Conservation (phyloP, 2,888 invertebrate species). For the Drosophila histrio region DNA sequence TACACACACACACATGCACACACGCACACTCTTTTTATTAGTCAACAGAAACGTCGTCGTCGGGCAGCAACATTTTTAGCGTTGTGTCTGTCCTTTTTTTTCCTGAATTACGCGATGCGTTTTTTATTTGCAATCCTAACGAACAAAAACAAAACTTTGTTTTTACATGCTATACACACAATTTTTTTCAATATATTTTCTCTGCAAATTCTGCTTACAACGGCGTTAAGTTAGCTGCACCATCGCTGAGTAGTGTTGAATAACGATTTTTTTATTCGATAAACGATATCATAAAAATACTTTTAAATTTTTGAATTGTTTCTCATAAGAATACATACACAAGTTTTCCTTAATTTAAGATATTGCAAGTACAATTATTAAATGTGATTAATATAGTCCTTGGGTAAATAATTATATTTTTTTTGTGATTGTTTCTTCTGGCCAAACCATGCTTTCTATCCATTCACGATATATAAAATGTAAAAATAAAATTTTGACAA, state of each 20-base stretch:
- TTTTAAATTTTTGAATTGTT: neutral
- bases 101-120: slow-evolving; percentile 5
- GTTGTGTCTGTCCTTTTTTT: slow-evolving; percentile 23
- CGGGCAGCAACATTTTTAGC: slow-evolving; percentile 52
- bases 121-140: slow-evolving; percentile 35
- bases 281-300: slow-evolving; percentile 10
- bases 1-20: slow-evolving; percentile 24
- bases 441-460: slow-evolving; percentile 44
- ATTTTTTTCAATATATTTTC: slow-evolving; percentile 59
- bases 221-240: slow-evolving; percentile 56
- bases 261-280: slow-evolving; percentile 38
- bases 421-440: neutral
- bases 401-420: neutral
- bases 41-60: slow-evolving; percentile 61
- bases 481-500: too few relatives aligned
- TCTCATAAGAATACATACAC: neutral
- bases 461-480: slow-evolving; percentile 26
- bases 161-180: slow-evolving; percentile 61
- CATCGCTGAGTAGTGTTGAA: slow-evolving; percentile 29
- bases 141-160: slow-evolving; percentile 54
- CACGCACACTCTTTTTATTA: slow-evolving; percentile 56
- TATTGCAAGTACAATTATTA: neutral
- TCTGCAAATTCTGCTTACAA: slow-evolving; percentile 62
- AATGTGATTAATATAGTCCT: neutral
- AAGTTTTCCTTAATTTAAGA: neutral